Base-by-base conservation (phyloP, 2,797 vertebrate species). In the Todus mexicanus region DNA sequence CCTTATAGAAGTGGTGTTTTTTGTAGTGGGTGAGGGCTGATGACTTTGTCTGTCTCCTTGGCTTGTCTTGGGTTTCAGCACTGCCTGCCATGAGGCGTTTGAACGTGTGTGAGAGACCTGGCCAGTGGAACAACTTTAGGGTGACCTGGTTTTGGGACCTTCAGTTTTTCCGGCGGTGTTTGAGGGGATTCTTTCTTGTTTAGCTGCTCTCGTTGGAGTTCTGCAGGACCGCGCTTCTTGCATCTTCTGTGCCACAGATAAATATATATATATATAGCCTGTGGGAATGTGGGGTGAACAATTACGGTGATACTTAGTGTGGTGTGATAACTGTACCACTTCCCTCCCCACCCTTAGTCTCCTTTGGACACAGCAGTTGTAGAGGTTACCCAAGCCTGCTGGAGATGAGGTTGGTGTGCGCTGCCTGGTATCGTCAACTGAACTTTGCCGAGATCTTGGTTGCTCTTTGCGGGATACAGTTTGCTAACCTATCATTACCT, bases 121-220 rank as follows among this genome's bases (percentile, higher is more conserved):
- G 25, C 59, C 43, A 20, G 18, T 33, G 40, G 22, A 73, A 38
- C 4, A 8, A 21, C 48, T 88, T 76, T 45, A 68, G n/a, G 14
- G 31, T 83, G 37, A 50, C n/a, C 27, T 75, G 31, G 8, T 48
- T 73, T 87, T 22, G 56, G 66, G 47, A 38, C 33, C 17, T 27
- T 48, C 23, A 13, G 14, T 35, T 22, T 64, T 66, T 76, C 37
- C 9, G 7, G 56, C 51, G 37, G 23, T 71, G 26, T 80, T 35
- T n/a, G 22, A 17, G 15, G 47, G 26, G 37, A 20, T 68, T 3
- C 53, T 76, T 17, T 79, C 23, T 26, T 3, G 0, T 3, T 0
- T 38, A 23, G 33, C 31, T 82, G 5, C 29, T 47, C 31, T 35
- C 37, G 23, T 12, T 73, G 69, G 22, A 38, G 22, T 69, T 90